Percentiles rank a stretch among this genome's conserved stretches.
These are phyloP conservation scores for Hydriomena furcata DNA, from an alignment of 2,888 invertebrate genomes.

Conservation along the genomic window DNA sequence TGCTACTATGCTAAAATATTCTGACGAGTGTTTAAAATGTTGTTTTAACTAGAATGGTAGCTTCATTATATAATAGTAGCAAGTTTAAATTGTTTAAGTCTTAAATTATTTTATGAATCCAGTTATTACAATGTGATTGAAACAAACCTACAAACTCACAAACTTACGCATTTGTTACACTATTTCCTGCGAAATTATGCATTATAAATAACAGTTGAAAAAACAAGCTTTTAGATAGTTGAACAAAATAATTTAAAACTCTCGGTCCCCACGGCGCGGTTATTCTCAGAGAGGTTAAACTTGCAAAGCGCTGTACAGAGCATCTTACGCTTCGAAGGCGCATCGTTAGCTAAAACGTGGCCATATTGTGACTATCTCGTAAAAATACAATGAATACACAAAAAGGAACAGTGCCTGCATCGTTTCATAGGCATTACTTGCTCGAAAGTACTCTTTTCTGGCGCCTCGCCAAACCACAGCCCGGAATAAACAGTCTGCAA, in stretches of 20 bases:
- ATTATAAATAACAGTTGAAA: too few relatives aligned
- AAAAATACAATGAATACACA: slow-evolving; percentile 40
- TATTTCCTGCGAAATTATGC: too few relatives aligned
- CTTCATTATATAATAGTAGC: too few relatives aligned
- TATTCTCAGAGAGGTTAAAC: slow-evolving; percentile 4
- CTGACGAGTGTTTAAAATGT: too few relatives aligned
- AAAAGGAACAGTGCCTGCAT: slow-evolving; percentile 34
- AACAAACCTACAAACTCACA: too few relatives aligned
- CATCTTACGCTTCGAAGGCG: slow-evolving; percentile 23
- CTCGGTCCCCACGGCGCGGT: slow-evolving; percentile 5
- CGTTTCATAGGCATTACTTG: slow-evolving; percentile 34
- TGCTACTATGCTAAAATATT: too few relatives aligned
- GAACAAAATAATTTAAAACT: background rate
- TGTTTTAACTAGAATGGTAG: too few relatives aligned
- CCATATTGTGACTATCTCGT: slow-evolving; percentile 36
- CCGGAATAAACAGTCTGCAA: slow-evolving; percentile 22
- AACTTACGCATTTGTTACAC: too few relatives aligned
- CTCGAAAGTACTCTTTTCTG: slow-evolving; percentile 32
- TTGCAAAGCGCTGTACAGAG: slow-evolving; percentile 5
- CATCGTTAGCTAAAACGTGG: slow-evolving; percentile 34
- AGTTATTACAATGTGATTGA: too few relatives aligned
- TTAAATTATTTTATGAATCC: too few relatives aligned
- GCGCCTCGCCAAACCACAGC: slow-evolving; percentile 30
- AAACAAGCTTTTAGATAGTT: background rate
- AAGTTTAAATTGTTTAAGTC: too few relatives aligned